Evolutionary conservation across 2,113 vertebrate species (phyloP).

Genomic region (Cynoglossus semilaevis): DNA sequence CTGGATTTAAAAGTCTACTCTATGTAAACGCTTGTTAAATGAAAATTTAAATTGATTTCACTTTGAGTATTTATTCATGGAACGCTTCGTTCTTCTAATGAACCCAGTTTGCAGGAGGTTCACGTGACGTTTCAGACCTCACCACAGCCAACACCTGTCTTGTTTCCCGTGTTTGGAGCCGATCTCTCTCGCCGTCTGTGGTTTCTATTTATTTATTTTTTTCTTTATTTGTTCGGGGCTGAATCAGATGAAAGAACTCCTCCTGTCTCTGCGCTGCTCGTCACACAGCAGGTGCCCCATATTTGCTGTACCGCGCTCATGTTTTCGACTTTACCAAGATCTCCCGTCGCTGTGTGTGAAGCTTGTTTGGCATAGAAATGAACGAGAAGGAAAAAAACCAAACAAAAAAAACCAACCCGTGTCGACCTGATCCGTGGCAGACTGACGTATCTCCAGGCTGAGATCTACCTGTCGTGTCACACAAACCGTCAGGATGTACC

Average conservation of each 20-base stretch:
- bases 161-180: background rate
- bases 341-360: background rate
- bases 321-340: slow-evolving; percentile 30
- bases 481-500: background rate
- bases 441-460: slow-evolving; percentile 2
- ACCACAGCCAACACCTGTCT: too few relatives aligned
- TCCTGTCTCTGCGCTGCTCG: slow-evolving; percentile 40
- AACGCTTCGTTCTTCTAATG: too few relatives aligned
- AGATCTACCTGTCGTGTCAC: slow-evolving; percentile 3
- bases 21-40: too few relatives aligned
- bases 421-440: background rate
- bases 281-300: slow-evolving; percentile 55
- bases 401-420: background rate
- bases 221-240: slow-evolving; percentile 4
- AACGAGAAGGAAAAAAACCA: background rate
- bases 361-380: slow-evolving; percentile 5
- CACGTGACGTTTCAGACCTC: too few relatives aligned
- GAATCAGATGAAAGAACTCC: slow-evolving; percentile 48
- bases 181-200: slow-evolving; percentile 17
- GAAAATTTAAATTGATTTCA: too few relatives aligned
- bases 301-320: slow-evolving; percentile 24
- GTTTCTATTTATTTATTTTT: slow-evolving; percentile 15
- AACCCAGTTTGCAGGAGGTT: too few relatives aligned
- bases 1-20: too few relatives aligned
- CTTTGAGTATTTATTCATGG: too few relatives aligned